A percentile compares a stretch with the other conserved stretches of the same genome.
These are phyloP conservation scores for Erannis defoliaria DNA, from an alignment of 2,888 invertebrate species.

Conservation along the genomic window DNA sequence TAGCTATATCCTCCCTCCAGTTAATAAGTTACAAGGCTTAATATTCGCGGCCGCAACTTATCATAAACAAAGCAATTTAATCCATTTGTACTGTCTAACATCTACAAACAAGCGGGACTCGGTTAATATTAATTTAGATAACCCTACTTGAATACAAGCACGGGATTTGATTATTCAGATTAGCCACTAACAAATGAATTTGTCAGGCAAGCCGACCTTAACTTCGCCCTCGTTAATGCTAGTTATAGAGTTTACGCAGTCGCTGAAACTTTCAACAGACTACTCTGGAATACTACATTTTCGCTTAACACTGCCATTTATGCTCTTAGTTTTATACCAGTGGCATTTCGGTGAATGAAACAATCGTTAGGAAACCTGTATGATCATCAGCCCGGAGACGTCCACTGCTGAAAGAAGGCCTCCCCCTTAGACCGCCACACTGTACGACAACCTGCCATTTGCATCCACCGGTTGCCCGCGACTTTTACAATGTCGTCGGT, in stretches of 20 bases:
- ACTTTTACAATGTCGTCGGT: no score
- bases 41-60: conserved; percentile 8
- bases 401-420: no score
- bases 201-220: conserved; percentile 42
- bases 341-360: neutral
- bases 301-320: no score
- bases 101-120: conserved; percentile 33
- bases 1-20: neutral
- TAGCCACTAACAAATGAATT: conserved; percentile 47
- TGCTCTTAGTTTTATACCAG: no score
- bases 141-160: conserved; percentile 40
- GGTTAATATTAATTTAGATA: conserved; percentile 44
- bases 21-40: conserved; percentile 4
- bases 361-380: no score
- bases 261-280: conserved; percentile 22
- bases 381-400: no score
- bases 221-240: conserved; percentile 42
- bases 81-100: conserved; percentile 26
- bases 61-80: conserved; percentile 24
- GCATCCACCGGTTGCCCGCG: no score
- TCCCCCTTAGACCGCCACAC: no score
- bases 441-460: no score
- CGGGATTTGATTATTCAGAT: conserved; percentile 49
- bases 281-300: neutral
- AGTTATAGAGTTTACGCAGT: conserved; percentile 53